A percentile compares a stretch with the other conserved stretches of the same genome.
Conservation (phyloP, 2,888 invertebrate species). For the Pyrocoelia pectoralis region DNA sequence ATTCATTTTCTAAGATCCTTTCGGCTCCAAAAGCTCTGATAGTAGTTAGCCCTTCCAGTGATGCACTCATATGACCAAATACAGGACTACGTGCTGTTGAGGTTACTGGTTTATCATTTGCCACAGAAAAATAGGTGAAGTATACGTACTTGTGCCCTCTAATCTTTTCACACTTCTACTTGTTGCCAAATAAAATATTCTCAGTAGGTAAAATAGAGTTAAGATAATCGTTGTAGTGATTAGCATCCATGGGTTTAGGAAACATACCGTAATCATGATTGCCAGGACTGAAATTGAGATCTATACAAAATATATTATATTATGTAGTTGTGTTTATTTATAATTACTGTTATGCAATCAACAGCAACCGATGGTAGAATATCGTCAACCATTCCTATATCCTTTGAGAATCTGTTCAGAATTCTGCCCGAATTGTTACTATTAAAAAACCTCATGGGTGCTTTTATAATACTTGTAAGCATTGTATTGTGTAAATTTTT, state of each 20-base stretch:
- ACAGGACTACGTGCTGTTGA: constrained; percentile 75
- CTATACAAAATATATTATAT: constrained; percentile 18
- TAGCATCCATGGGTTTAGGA: constrained; percentile 75
- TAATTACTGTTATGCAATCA: constrained; percentile 19
- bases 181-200: constrained; percentile 75
- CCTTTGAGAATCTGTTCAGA: constrained; percentile 63
- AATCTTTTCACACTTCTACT: constrained; percentile 78
- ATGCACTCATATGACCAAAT: constrained; percentile 75
- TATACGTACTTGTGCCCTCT: constrained; percentile 71
- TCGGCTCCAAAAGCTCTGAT: constrained; percentile 74
- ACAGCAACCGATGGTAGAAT: constrained; percentile 57
- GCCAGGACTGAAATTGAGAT: constrained; percentile 33
- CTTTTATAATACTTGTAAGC: constrained; percentile 65
- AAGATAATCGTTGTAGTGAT: constrained; percentile 72
- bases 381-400: constrained; percentile 70
- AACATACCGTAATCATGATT: constrained; percentile 30
- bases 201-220: constrained; percentile 69
- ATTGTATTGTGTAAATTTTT: constrained; percentile 65
- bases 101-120: background rate
- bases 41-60: constrained; percentile 76
- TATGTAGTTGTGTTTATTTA: background rate
- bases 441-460: constrained; percentile 75
- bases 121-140: background rate
- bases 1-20: constrained; percentile 65
- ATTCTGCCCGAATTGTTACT: constrained; percentile 70